These are phyloP conservation scores for Anthopleura sola DNA, from an alignment of 64 coral and sea anemone species.

Conservation along the genomic window DNA sequence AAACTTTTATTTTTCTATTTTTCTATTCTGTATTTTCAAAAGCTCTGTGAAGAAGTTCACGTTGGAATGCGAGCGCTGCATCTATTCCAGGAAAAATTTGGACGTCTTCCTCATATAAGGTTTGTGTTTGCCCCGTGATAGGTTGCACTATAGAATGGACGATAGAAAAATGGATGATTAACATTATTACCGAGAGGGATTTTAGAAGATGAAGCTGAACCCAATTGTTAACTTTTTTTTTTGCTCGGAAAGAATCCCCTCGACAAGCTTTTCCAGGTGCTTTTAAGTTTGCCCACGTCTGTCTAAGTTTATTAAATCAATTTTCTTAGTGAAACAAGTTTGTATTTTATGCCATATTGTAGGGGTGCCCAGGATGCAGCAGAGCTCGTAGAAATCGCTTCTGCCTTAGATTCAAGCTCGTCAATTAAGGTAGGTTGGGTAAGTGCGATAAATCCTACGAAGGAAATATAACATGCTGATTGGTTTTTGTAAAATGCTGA, in stretches of 20 bases:
- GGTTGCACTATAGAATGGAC: no score
- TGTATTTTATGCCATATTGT: not conserved
- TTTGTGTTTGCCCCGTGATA: conserved; percentile 2
- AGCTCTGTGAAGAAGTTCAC: conserved; percentile 79
- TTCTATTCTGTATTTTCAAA: not conserved
- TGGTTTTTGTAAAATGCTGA: no score
- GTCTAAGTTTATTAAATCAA: no score
- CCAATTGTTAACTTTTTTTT: no score
- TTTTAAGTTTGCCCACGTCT: no score
- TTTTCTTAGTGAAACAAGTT: no score
- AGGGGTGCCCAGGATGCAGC: not conserved
- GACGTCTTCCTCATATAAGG: conserved; percentile 69
- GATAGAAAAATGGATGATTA: no score
- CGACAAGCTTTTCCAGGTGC: no score
- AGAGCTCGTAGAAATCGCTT: not conserved
- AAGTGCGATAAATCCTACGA: not conserved
- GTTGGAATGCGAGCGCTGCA: conserved; percentile 67
- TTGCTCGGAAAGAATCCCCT: no score
- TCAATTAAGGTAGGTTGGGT: not conserved
- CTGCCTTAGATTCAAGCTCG: not conserved
- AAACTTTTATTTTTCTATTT: not conserved
- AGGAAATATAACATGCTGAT: no score
- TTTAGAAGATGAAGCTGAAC: no score
- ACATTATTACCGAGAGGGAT: no score
- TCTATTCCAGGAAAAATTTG: conserved; percentile 72